A percentile compares a stretch with the other conserved stretches of the same genome.
phyloP scores from a whole-genome alignment of 1,140 invertebrate genomes.

The Chironomus tepperi region DNA sequence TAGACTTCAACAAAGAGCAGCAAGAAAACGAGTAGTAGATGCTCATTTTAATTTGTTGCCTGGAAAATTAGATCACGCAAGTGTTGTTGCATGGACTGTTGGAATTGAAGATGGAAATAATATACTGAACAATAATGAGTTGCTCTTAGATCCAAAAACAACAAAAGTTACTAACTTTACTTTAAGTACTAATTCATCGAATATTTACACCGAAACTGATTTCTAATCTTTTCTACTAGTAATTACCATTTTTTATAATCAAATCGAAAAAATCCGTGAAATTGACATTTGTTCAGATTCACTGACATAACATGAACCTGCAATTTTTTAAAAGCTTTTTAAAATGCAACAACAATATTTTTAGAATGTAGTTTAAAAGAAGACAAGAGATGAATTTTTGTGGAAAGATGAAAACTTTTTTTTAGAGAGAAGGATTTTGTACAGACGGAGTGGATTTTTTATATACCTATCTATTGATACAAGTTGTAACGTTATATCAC shows the following conservation, averaged over 20 bases:
- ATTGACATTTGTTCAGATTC: too few relatives aligned
- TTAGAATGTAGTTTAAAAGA: too few relatives aligned
- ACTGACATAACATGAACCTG: constrained; percentile 3
- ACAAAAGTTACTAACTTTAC: neutral
- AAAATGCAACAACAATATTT: neutral
- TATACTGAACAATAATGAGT: neutral
- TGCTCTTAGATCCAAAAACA: neutral
- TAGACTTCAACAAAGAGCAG: constrained; percentile 47
- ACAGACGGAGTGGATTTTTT: too few relatives aligned
- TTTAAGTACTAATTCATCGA: neutral
- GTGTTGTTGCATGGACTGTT: constrained; percentile 73
- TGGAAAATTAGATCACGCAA: constrained; percentile 89
- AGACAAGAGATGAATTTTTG: too few relatives aligned
- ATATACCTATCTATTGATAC: neutral
- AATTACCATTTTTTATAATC: too few relatives aligned
- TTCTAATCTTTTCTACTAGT: neutral
- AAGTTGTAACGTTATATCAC: neutral
- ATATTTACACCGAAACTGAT: constrained; percentile 1
- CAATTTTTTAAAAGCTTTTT: constrained; percentile 2
- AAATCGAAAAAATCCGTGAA: neutral
- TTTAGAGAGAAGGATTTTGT: too few relatives aligned
- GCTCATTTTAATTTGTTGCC: constrained; percentile 55
- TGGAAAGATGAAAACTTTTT: too few relatives aligned
- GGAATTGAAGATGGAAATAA: constrained; percentile 34
- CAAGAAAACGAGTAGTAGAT: constrained; percentile 36